Conservation (phyloP, 2,888 invertebrate genomes). For the Mesorhabditis belari region DNA sequence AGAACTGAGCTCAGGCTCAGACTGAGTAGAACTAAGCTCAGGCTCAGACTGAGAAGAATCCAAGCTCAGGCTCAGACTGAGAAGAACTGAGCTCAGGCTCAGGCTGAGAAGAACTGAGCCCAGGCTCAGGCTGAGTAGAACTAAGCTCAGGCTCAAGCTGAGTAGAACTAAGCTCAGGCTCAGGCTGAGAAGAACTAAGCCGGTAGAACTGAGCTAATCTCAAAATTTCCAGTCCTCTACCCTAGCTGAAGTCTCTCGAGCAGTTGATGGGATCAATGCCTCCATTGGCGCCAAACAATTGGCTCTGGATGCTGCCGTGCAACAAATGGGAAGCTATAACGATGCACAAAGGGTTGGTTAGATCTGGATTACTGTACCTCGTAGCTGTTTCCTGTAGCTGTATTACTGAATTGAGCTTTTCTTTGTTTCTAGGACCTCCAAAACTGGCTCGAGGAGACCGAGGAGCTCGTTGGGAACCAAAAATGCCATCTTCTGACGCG, state of each 20-base stretch:
- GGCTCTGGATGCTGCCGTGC: constrained; percentile 78
- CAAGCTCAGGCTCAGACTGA: too few species aligned
- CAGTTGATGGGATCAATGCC: constrained; percentile 24
- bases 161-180: background rate
- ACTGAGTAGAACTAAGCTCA: too few species aligned
- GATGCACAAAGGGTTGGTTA: too few species aligned
- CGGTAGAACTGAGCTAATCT: background rate
- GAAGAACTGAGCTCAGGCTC: too few species aligned
- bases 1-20: too few species aligned
- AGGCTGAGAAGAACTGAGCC: too few species aligned
- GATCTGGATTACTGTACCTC: constrained; percentile 42
- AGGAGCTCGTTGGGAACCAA: constrained; percentile 92
- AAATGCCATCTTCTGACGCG: constrained; percentile 91
- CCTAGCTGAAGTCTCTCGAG: constrained; percentile 21
- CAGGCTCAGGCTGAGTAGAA: too few species aligned
- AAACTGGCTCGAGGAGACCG: constrained; percentile 92
- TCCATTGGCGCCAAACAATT: constrained; percentile 82
- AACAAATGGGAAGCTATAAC: constrained; percentile 89
- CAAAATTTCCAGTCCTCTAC: background rate
- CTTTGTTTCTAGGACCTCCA: constrained; percentile 65
- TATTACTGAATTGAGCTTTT: too few species aligned
- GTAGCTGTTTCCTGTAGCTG: background rate
- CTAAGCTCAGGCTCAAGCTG: too few species aligned
- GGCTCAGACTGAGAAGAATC: too few species aligned
- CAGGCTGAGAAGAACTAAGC: too few species aligned